Percentiles rank a stretch among this genome's conserved stretches.
Conservation (phyloP, 37 sponge, comb jelly and placozoan genomes). For the Mnemiopsis leidyi region DNA sequence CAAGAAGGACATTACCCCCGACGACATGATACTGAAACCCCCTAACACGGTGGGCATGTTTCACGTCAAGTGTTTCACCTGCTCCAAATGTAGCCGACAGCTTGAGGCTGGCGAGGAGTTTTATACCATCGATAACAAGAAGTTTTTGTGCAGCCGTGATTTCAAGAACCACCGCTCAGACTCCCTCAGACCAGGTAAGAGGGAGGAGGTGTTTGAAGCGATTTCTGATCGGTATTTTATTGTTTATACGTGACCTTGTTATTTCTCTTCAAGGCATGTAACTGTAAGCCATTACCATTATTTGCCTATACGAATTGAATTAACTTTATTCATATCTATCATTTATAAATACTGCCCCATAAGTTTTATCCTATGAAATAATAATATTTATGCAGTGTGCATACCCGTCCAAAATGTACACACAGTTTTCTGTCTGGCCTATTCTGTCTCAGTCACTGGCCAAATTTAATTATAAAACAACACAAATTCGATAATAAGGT, state of each 20-base stretch:
- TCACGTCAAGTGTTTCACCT: conserved; percentile 19
- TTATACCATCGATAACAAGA: not conserved
- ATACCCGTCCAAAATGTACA: too few species aligned
- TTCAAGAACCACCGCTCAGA: not conserved
- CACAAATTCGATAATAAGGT: not conserved
- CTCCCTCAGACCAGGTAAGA: not conserved
- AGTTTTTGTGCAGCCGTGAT: conserved; percentile 7
- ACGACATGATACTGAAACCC: conserved; percentile 26
- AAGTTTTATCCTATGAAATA: too few species aligned
- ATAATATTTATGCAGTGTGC: too few species aligned
- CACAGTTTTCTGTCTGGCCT: not conserved
- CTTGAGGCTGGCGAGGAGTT: conserved; percentile 30
- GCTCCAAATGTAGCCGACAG: not conserved
- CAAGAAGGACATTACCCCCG: not conserved
- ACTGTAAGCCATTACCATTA: too few species aligned
- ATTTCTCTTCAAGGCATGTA: too few species aligned
- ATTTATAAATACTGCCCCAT: too few species aligned
- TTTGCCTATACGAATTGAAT: too few species aligned
- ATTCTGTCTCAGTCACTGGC: not conserved
- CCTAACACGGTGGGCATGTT: not conserved
- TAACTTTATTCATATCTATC: too few species aligned
- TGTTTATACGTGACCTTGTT: too few species aligned
- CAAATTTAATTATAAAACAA: not conserved
- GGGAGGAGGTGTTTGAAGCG: too few species aligned
- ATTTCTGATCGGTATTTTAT: too few species aligned